These are phyloP conservation scores for Salminus brasiliensis DNA, from an alignment of 2,113 vertebrate species.

Conservation along the genomic window DNA sequence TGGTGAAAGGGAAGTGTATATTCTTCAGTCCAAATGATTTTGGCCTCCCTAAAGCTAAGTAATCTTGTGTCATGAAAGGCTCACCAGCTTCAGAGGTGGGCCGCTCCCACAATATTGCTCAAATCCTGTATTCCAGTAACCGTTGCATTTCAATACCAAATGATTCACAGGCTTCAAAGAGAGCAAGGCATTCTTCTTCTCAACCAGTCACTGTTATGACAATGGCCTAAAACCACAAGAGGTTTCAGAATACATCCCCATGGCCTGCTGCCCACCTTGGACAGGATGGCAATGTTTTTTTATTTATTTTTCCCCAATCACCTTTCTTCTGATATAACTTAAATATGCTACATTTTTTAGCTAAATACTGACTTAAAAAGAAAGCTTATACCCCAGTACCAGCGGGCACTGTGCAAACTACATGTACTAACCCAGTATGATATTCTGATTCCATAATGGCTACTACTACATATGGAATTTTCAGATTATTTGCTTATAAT, in stretches of 20 bases:
- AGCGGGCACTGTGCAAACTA: too few relatives aligned
- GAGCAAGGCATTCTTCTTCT: background rate
- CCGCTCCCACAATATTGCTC: background rate
- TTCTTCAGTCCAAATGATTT: background rate
- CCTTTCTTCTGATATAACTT: too few relatives aligned
- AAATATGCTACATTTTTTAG: too few relatives aligned
- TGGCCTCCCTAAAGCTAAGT: background rate
- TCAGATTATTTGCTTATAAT: too few relatives aligned
- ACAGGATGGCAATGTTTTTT: background rate
- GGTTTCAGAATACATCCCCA: background rate
- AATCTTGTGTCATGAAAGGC: background rate
- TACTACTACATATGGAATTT: too few relatives aligned
- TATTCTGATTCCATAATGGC: too few relatives aligned
- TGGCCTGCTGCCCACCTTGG: background rate
- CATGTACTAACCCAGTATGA: too few relatives aligned
- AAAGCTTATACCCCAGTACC: too few relatives aligned
- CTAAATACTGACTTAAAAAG: too few relatives aligned
- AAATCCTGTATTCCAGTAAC: constrained; percentile 10
- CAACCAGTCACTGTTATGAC: background rate
- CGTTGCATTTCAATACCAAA: background rate
- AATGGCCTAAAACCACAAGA: background rate
- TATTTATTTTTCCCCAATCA: background rate
- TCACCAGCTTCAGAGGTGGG: background rate
- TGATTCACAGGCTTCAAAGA: background rate
- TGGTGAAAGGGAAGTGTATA: background rate